These are phyloP conservation scores for Drosophila miranda DNA, from an alignment of 1,140 invertebrate genomes.

Conservation along the genomic window DNA sequence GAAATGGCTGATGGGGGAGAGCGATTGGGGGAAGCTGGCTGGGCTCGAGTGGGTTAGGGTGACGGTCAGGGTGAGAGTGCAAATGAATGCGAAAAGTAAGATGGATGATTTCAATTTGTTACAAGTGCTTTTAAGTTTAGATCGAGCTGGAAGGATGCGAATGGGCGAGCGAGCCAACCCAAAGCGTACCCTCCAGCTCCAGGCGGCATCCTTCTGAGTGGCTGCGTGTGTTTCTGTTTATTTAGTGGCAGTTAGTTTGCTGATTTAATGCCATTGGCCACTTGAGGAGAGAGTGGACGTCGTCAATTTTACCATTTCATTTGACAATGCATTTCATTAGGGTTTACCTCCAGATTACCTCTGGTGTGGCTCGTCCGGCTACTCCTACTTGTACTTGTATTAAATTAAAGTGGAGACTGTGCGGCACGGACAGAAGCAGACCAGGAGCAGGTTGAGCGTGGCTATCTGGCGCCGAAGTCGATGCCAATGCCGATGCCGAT, in stretches of 20 bases:
- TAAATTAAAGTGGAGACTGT: conserved; percentile 70
- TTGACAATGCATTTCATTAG: conserved; percentile 80
- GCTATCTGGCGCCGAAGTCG: not conserved
- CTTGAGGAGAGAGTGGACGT: conserved; percentile 75
- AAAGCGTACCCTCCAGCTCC: conserved; percentile 6
- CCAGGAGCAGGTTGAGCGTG: not conserved
- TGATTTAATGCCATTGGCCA: conserved; percentile 74
- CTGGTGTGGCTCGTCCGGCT: conserved; percentile 19
- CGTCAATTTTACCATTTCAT: conserved; percentile 81
- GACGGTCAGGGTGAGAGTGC: conserved; percentile 36
- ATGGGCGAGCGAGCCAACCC: conserved; percentile 8
- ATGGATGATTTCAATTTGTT: conserved; percentile 80
- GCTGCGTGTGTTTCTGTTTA: conserved; percentile 49
- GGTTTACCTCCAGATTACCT: conserved; percentile 42
- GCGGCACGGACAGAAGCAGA: not conserved
- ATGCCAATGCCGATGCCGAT: too few relatives aligned
- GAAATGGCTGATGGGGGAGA: not conserved
- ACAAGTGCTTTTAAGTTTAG: conserved; percentile 78
- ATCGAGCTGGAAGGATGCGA: conserved; percentile 43
- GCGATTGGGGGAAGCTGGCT: conserved; percentile 1
- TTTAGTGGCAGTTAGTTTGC: conserved; percentile 78
- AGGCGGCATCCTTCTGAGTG: conserved; percentile 17
- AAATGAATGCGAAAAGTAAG: conserved; percentile 77
- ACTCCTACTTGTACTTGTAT: conserved; percentile 40
- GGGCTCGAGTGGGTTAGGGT: conserved; percentile 7